These are phyloP conservation scores for Helostoma temminkii DNA, from an alignment of 2,797 vertebrate genomes.

Conservation along the genomic window DNA sequence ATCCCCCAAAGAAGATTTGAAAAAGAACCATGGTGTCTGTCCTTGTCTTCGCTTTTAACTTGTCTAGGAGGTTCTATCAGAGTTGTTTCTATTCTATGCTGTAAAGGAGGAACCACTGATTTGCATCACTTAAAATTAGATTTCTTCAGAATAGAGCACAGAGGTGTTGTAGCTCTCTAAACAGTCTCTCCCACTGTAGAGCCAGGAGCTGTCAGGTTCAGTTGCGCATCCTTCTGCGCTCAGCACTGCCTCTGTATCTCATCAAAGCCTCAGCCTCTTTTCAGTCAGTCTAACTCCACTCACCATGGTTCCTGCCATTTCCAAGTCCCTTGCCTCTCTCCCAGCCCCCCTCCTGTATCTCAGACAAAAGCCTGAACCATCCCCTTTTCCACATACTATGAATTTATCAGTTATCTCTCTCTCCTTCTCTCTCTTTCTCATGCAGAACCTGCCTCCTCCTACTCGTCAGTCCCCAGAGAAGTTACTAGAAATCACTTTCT, in stretches of 20 bases:
- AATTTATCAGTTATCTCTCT: constrained; percentile 33
- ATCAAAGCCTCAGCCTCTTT: constrained; percentile 43
- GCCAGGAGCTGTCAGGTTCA: constrained; percentile 33
- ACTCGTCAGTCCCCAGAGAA: constrained; percentile 31
- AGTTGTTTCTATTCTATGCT: not conserved
- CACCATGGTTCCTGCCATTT: constrained; percentile 58
- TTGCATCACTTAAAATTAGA: constrained; percentile 1
- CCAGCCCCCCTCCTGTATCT: constrained; percentile 34
- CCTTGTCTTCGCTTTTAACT: constrained; percentile 1
- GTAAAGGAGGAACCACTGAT: not conserved
- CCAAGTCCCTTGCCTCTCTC: constrained; percentile 47
- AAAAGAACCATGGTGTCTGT: constrained; percentile 2
- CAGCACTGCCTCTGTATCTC: constrained; percentile 29
- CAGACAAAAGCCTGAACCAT: constrained; percentile 40
- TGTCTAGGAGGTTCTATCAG: not conserved
- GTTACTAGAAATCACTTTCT: constrained; percentile 32
- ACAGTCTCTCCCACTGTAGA: constrained; percentile 16
- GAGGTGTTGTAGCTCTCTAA: constrained; percentile 9
- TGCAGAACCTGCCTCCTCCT: constrained; percentile 20
- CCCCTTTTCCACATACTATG: constrained; percentile 25
- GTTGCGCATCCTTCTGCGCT: constrained; percentile 44
- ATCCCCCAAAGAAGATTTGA: constrained; percentile 19
- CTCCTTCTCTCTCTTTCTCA: constrained; percentile 28
- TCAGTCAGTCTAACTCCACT: constrained; percentile 54
- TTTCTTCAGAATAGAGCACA: not conserved